Evolutionary conservation across 2,888 invertebrate genomes (phyloP), one percentile per base, ranked within the genome.

Genomic region (Aphrophora alni): DNA sequence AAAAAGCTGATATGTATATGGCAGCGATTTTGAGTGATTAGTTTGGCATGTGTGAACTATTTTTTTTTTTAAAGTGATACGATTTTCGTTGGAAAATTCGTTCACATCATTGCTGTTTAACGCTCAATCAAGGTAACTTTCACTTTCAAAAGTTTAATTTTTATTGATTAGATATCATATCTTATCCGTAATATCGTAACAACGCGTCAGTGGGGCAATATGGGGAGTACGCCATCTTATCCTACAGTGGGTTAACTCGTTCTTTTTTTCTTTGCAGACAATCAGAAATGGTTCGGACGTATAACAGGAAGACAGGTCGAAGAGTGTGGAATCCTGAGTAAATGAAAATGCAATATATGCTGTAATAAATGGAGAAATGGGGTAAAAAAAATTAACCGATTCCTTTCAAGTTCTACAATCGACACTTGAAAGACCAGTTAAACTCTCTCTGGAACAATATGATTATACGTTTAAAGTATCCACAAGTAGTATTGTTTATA

Each of bases 91-190:
- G 4, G 3, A 24, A 71, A 71, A 21, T 71, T 4, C 10, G 8
- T 71, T 71, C 21, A 21, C 21, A n/a, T 8, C 8, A 21, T 71
- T 1, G 17, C 24, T 21, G 71, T n/a, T 71, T 71, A 71, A 10
- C 14, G 71, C 21, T 71, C 17, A 71, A n/a, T 71, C 8, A 10
- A 71, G 71, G 71, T 71, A 71, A 71, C 17, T 3, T 21, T n/a
- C 71, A 71, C 8, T 21, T n/a, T 71, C 17, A 21, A 71, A 71
- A 71, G 71, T 71, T 10, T 71, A 71, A 10, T 71, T 71, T 71
- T 71, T 71, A 71, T n/a, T 3, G 17, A 21, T 71, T 71, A 10
- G 21, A n/a, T 71, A n/a, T 71, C 71, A 24, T 24, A 71, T 8
- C 17, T 71, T 71, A 2, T 17, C 8, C 21, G 8, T 21, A 71